Evolutionary conservation across 2,797 vertebrate species (phyloP), one percentile per base, ranked within the genome.

Genomic region (Brachymystax lenok): DNA sequence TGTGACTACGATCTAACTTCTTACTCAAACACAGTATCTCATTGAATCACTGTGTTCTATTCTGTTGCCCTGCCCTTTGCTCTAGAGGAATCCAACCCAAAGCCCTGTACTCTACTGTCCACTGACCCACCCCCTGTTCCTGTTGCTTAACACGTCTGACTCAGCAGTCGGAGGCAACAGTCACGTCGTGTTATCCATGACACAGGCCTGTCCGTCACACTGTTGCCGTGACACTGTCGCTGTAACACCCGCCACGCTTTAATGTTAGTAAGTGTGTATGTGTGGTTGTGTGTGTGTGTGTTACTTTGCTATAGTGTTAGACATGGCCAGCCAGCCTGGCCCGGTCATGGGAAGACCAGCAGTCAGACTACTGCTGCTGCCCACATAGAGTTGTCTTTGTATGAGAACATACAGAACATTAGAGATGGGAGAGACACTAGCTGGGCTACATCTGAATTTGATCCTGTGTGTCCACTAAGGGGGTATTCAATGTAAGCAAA

Each of bases 381-480:
- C 79, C 33, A 59, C 84, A 91, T 87, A 91, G 88, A 85, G 85
- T 71, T 1, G 80, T 80, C 89, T 90, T 93, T 92, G 88, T 90
- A 82, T 71, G 70, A 16, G 77, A 19, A 84, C 74, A 84, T 85
- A 17, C 30, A 84, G 8, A 74, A 77, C 85, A 88, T 84, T 84
- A 0, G 75, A 24, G 8, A 63, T 19, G 10, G 59, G 59, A 24
- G 10, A 24, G 59, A 63, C 59, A 63, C 21, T 24, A 63, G 59
- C 59, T 19, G 13, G 17, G 40, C 40, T 13, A 63, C 21, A 63
- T 10, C 87, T 91, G 87, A 92, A 92, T 91, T 84, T 68, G 83
- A 84, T 90, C 88, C 91, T 90, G 88, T 91, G 88, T 90, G 56
- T n/a, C 86, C 90, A 84, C 82, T 90, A 91, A 90, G 88, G 84